phyloP scores from a whole-genome alignment of 2,797 vertebrate species.

The Cuculus canorus region DNA sequence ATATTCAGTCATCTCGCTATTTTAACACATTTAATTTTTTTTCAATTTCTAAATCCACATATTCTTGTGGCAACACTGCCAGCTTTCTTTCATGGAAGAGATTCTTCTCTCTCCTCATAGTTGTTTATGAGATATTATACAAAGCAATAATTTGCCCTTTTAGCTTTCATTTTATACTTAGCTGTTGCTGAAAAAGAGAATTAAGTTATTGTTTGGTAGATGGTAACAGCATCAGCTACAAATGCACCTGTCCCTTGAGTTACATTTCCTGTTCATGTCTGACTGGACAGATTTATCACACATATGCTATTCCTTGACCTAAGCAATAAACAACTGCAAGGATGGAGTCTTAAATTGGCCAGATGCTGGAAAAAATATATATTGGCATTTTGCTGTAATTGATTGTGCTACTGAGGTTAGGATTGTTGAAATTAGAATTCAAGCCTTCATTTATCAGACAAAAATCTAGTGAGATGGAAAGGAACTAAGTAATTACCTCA shows the following conservation, averaged over 20 bases:
- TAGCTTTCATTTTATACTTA: neutral
- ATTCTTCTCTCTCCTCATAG: neutral
- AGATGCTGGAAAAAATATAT: slow-evolving; percentile 12
- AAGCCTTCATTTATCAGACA: slow-evolving; percentile 69
- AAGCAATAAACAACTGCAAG: slow-evolving; percentile 57
- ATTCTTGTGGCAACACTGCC: neutral
- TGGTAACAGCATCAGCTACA: neutral
- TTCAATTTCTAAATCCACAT: neutral
- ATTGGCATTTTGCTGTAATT: slow-evolving; percentile 66
- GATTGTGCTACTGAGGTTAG: slow-evolving; percentile 66
- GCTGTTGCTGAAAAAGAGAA: neutral
- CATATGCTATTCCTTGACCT: slow-evolving; percentile 29
- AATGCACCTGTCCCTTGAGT: neutral
- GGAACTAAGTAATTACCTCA: slow-evolving; percentile 70
- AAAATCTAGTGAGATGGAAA: slow-evolving; percentile 62
- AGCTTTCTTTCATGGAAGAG: neutral
- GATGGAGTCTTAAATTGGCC: slow-evolving; percentile 4
- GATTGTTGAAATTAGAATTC: slow-evolving; percentile 70
- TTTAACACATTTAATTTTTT: neutral
- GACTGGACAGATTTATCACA: slow-evolving; percentile 74
- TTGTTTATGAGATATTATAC: neutral
- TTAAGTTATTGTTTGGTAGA: neutral
- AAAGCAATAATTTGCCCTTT: neutral
- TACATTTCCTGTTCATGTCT: slow-evolving; percentile 39
- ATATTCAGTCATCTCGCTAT: neutral